Evolutionary conservation across 2,797 vertebrate genomes (phyloP).

Genomic region (Pseudochirops corinnae): DNA sequence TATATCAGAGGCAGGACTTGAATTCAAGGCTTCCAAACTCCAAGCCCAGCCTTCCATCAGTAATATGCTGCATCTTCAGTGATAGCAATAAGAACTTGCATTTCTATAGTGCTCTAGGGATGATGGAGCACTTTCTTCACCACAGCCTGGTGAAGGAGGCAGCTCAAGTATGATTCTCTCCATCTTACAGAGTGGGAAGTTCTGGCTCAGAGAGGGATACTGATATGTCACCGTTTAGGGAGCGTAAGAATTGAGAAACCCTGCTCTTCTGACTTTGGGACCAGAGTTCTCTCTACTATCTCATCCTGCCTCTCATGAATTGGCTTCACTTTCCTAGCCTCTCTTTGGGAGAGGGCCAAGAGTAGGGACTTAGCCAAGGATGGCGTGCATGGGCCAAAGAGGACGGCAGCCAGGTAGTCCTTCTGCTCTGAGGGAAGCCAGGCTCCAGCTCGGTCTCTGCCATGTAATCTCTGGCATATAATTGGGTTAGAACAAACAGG

Average conservation of each 20-base stretch:
- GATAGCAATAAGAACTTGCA: neutral
- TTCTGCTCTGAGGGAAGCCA: neutral
- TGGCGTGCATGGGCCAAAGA: neutral
- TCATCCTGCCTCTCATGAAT: neutral
- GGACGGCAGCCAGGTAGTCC: neutral
- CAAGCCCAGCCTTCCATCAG: neutral
- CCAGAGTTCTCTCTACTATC: neutral
- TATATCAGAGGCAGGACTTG: neutral
- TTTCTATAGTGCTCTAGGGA: neutral
- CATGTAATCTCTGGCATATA: slow-evolving; percentile 57
- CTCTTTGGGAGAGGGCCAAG: neutral
- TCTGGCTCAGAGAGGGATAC: neutral
- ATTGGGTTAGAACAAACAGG: slow-evolving; percentile 76
- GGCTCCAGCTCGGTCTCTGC: slow-evolving; percentile 45
- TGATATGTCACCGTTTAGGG: neutral
- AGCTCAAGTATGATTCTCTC: neutral
- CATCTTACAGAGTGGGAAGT: neutral
- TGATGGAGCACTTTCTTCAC: neutral
- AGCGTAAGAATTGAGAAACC: neutral
- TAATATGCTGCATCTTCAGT: neutral
- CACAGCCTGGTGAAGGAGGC: neutral
- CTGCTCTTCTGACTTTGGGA: neutral
- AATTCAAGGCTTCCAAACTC: neutral
- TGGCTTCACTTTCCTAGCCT: neutral
- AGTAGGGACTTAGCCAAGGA: neutral